These are phyloP conservation scores for Calliphora vicina DNA, from an alignment of 1,140 invertebrate genomes.

Conservation along the genomic window DNA sequence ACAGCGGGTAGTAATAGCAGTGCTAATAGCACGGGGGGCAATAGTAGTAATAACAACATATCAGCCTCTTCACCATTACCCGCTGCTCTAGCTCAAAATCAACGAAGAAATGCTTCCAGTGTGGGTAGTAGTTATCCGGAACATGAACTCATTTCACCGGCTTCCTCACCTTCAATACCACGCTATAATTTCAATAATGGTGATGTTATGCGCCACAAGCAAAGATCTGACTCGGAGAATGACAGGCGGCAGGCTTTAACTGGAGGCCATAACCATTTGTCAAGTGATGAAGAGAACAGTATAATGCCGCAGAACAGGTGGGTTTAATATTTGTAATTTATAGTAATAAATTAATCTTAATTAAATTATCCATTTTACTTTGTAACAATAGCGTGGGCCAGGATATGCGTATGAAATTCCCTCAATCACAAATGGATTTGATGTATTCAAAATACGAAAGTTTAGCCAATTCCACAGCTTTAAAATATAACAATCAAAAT, in stretches of 20 bases:
- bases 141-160: slow-evolving; percentile 62
- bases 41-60: slow-evolving; percentile 51
- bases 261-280: slow-evolving; percentile 56
- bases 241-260: slow-evolving; percentile 51
- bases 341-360: not conserved
- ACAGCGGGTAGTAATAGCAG: slow-evolving; percentile 52
- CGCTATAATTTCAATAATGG: slow-evolving; percentile 61
- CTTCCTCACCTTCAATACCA: slow-evolving; percentile 61
- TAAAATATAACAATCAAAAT: slow-evolving; percentile 60
- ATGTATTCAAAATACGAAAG: slow-evolving; percentile 63
- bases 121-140: slow-evolving; percentile 61
- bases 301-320: slow-evolving; percentile 63
- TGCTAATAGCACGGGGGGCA: slow-evolving; percentile 45
- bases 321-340: not conserved
- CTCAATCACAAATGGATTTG: slow-evolving; percentile 61
- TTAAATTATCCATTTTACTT: not conserved
- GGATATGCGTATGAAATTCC: slow-evolving; percentile 63
- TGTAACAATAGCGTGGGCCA: slow-evolving; percentile 48
- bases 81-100: slow-evolving; percentile 49
- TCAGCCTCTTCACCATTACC: slow-evolving; percentile 59
- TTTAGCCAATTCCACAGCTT: slow-evolving; percentile 49
- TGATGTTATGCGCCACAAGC: slow-evolving; percentile 58
- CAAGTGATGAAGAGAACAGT: slow-evolving; percentile 63
- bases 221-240: slow-evolving; percentile 51
- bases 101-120: slow-evolving; percentile 56